Evolutionary conservation across 2,113 vertebrate species (phyloP), one percentile per base, ranked within the genome.

Genomic region (Dicerorhinus sumatrensis): DNA sequence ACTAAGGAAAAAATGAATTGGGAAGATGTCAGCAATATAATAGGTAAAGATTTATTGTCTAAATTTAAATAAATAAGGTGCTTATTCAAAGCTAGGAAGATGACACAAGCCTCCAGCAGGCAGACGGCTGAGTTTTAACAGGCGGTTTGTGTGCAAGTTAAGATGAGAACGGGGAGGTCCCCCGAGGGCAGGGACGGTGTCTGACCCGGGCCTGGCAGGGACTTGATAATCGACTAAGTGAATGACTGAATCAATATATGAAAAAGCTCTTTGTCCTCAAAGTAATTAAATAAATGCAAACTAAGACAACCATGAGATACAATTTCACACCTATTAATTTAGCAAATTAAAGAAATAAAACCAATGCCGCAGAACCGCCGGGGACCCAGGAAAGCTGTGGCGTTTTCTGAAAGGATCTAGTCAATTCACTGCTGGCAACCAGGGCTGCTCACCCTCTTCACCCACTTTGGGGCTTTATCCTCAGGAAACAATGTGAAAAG

Each of bases 291-390:
- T 82, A 91, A 97, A 91, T 91, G 12, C 90, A 83, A 67, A 69
- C 25, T 27, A 89, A 94, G 87, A 48, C 46, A 72, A 87, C 39
- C 27, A 96, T 81, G 33, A 85, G n/a, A 67, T 96, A 89, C 36
- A 76, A 86, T 82, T 65, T 92, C n/a, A 33, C 20, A 75, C 48
- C 56, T 86, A 85, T 86, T 82, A 91, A 91, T 80, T 86, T 95
- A 82, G 48, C 23, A 65, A 96, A 79, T 85, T 91, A 80, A 80
- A 96, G 60, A 73, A 83, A 79, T 82, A 86, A 93, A 93, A 91
- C n/a, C 58, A 58, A 2, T 51, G 33, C 6, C 54, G 18, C 63
- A 77, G 60, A 91, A 36, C 39, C 36, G 0, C 0, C 82, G 11
- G 63, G 39, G 25, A 93, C 42, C 86, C 16, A 51, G 31, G 75